phyloP scores from a whole-genome alignment of 2,888 invertebrate species.

The Synanthedon formicaeformis region DNA sequence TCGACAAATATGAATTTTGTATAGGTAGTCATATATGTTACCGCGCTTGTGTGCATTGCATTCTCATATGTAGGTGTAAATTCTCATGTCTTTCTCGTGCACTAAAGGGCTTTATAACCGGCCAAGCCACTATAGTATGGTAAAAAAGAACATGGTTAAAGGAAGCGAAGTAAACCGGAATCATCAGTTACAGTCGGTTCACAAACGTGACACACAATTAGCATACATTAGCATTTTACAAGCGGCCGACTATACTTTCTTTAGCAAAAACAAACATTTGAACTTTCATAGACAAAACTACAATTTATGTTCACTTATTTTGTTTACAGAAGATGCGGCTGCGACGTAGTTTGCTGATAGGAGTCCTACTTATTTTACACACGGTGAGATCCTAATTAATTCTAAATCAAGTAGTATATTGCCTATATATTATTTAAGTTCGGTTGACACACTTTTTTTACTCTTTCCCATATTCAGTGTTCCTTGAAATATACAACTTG shows the following conservation, averaged over 20 bases:
- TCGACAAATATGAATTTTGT: no score
- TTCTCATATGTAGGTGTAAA: no score
- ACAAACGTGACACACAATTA: not conserved
- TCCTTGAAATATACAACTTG: no score
- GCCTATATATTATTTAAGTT: not conserved
- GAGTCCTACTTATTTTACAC: conserved; percentile 55
- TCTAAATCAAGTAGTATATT: not conserved
- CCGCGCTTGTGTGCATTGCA: no score
- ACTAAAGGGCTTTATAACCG: no score
- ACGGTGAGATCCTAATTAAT: conserved; percentile 35
- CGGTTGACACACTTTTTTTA: not conserved
- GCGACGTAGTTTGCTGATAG: conserved; percentile 43
- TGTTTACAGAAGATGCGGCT: conserved; percentile 53
- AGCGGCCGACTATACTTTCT: not conserved
- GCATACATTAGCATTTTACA: not conserved
- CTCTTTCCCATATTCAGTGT: no score
- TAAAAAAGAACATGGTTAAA: no score
- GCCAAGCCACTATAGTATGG: no score
- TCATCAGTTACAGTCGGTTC: not conserved
- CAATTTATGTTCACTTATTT: not conserved
- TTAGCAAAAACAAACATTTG: conserved; percentile 19
- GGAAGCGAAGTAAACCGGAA: not conserved
- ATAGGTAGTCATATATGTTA: no score
- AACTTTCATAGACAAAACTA: conserved; percentile 18
- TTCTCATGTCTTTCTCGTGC: no score